These are phyloP conservation scores for Xenotilapia leptura DNA, from an alignment of 2,113 vertebrate genomes.

Conservation along the genomic window DNA sequence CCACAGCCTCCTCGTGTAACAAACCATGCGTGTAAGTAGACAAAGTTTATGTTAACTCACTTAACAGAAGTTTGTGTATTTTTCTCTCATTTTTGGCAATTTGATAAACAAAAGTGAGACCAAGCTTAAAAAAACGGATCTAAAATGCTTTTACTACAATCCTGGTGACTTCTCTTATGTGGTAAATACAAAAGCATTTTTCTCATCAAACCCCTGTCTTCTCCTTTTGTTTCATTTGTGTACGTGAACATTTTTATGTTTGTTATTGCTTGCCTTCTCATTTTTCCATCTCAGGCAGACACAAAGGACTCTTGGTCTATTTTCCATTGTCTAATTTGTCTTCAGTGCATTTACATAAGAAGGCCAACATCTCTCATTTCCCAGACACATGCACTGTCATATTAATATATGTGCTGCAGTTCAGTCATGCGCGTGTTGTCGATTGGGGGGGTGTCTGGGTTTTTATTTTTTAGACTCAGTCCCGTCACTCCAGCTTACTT, in stretches of 20 bases:
- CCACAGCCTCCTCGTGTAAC: not conserved
- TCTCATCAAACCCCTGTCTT: not conserved
- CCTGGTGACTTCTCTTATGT: not conserved
- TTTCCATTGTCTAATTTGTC: not conserved
- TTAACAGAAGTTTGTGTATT: not conserved
- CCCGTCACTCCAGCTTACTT: conserved; percentile 13
- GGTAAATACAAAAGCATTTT: not conserved
- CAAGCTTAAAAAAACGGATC: fast-evolving
- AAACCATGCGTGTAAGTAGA: not conserved
- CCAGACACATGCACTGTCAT: not conserved
- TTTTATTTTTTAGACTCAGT: conserved; percentile 1
- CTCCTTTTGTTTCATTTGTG: not conserved
- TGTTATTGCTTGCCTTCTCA: not conserved
- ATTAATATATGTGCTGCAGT: not conserved
- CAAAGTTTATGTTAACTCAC: not conserved
- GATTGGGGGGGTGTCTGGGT: not conserved
- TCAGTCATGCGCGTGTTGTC: not conserved
- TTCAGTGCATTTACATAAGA: conserved; percentile 8
- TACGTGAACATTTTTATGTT: not conserved
- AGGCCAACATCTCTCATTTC: not conserved
- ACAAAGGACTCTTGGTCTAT: not conserved
- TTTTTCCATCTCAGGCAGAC: not conserved
- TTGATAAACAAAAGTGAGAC: not conserved
- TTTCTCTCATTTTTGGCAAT: not conserved
- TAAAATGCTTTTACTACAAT: not conserved